Conservation (phyloP, 1,140 invertebrate genomes). For the Whitmania pigra region DNA sequence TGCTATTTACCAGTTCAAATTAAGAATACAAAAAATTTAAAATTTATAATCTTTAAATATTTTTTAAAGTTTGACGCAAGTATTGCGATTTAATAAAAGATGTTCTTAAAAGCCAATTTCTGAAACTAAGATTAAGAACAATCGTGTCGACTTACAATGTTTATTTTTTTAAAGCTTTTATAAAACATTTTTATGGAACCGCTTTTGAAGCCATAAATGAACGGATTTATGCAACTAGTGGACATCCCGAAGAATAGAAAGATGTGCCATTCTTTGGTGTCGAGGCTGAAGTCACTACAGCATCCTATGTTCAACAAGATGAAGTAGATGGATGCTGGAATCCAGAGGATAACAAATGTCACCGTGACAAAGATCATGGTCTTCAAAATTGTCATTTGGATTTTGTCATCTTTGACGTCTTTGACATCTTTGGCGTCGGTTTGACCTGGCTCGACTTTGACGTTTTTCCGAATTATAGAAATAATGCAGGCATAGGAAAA, state of each 20-base stretch:
- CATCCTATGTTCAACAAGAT: slow-evolving; percentile 1
- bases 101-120: no score
- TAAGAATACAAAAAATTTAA: no score
- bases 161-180: not conserved
- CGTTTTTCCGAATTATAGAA: not conserved
- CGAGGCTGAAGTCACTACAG: not conserved
- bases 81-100: no score
- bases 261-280: not conserved
- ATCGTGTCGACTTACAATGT: not conserved
- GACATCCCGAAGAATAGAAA: not conserved
- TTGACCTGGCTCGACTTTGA: not conserved
- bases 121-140: no score
- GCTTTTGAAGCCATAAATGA: slow-evolving; percentile 7
- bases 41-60: no score
- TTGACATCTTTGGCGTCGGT: not conserved
- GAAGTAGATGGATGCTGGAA: not conserved
- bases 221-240: not conserved
- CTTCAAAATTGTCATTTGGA: slow-evolving; percentile 3
- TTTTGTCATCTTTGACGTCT: not conserved
- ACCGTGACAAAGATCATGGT: not conserved
- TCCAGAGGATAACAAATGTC: not conserved
- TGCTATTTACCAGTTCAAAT: no score
- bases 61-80: no score
- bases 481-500: not conserved
- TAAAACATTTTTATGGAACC: not conserved